These are phyloP conservation scores for Cassiopea andromeda DNA, from an alignment of 30 jellyfish, hydroid and myxozoan genomes.

Conservation along the genomic window DNA sequence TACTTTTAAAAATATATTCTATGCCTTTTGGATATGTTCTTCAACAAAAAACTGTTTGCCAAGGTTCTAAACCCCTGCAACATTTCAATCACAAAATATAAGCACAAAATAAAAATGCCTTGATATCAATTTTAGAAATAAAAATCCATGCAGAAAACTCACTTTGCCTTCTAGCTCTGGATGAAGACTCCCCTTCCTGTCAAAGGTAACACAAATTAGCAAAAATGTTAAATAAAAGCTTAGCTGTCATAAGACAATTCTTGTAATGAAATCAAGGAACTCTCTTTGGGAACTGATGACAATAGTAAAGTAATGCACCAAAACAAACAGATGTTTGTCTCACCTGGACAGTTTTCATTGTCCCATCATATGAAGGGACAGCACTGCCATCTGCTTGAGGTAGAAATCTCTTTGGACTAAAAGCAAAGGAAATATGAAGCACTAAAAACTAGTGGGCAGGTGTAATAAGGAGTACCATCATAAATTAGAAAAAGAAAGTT, in stretches of 20 bases:
- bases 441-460: background rate
- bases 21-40: too few relatives aligned
- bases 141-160: background rate
- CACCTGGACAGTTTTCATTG: slow-evolving; percentile 57
- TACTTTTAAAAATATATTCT: too few relatives aligned
- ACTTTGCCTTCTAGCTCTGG: background rate
- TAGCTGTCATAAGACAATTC: too few relatives aligned
- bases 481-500: too few relatives aligned
- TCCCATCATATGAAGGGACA: slow-evolving; percentile 7
- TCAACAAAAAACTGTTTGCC: too few relatives aligned
- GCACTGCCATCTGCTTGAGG: slow-evolving; percentile 13
- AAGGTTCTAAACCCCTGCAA: too few relatives aligned
- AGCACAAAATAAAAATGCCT: too few relatives aligned
- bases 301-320: too few relatives aligned
- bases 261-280: too few relatives aligned
- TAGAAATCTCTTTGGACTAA: slow-evolving; percentile 49
- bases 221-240: background rate
- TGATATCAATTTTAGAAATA: too few relatives aligned
- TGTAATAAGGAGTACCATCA: background rate
- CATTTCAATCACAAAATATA: too few relatives aligned
- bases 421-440: background rate
- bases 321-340: background rate
- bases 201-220: background rate
- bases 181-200: background rate
- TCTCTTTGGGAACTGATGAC: too few relatives aligned